Conservation (phyloP, 2,113 vertebrate species). For the Lycocorax pyrrhopterus region DNA sequence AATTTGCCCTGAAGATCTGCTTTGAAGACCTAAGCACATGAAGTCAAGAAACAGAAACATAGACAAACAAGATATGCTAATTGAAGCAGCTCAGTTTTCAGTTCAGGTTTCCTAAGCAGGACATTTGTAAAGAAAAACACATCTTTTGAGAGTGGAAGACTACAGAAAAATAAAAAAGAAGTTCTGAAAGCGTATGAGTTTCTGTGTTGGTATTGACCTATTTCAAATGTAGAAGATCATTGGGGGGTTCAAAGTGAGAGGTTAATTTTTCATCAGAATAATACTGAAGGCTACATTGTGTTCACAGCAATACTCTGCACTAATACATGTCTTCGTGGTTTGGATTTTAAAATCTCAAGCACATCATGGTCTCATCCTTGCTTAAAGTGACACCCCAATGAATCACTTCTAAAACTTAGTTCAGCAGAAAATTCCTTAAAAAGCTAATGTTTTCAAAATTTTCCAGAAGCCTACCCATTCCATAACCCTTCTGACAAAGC, state of each 20-base stretch:
- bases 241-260: not conserved
- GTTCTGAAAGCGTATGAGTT: not conserved
- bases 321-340: not conserved
- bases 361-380: not conserved
- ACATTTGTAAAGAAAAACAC: not conserved
- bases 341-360: not conserved
- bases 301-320: not conserved
- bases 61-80: not conserved
- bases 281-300: not conserved
- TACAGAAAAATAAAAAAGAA: not conserved
- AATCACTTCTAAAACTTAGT: not conserved
- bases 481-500: not conserved
- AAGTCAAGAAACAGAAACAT: not conserved
- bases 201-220: not conserved
- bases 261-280: not conserved
- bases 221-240: not conserved
- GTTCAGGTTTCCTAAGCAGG: not conserved
- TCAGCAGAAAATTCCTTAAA: not conserved
- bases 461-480: not conserved
- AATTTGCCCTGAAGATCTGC: conserved; percentile 57
- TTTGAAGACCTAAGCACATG: conserved; percentile 38
- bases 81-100: conserved; percentile 2
- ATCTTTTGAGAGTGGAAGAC: not conserved
- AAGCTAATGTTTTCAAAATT: not conserved
- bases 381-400: not conserved